Evolutionary conservation across 2,113 vertebrate species (phyloP).

Genomic region (Indri indri): DNA sequence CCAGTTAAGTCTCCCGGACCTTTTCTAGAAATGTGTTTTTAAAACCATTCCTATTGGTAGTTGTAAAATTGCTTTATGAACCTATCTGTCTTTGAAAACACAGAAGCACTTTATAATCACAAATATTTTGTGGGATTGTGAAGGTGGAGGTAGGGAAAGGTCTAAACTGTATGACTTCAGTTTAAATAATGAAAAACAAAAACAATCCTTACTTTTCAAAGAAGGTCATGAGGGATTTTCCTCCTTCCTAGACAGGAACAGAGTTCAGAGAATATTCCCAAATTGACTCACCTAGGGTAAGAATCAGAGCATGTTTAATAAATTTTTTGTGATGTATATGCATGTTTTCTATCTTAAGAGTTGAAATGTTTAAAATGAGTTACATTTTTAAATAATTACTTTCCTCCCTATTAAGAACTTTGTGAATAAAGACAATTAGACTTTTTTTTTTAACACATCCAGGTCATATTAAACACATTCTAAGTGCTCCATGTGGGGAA

Average conservation of each 20-base stretch:
- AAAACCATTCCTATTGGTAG: background rate
- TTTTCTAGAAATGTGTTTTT: background rate
- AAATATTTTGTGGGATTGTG: background rate
- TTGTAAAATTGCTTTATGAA: conserved; percentile 1
- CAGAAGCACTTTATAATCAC: background rate
- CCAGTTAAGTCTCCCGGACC: background rate
- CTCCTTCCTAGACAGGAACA: background rate
- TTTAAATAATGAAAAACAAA: background rate
- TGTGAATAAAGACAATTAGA: conserved; percentile 46
- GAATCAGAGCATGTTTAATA: conserved; percentile 31
- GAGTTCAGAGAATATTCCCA: background rate
- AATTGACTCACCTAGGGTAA: background rate
- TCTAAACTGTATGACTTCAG: background rate
- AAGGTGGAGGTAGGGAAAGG: background rate
- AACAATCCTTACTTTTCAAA: background rate
- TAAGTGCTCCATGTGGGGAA: background rate
- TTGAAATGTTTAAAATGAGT: conserved; percentile 63
- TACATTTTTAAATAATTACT: conserved; percentile 59
- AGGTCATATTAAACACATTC: background rate
- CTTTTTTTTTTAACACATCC: background rate
- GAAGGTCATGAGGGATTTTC: background rate
- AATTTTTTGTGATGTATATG: background rate
- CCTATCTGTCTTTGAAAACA: background rate
- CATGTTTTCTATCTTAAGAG: conserved; percentile 33
- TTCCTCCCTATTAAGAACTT: conserved; percentile 38